phyloP scores from a whole-genome alignment of 2,888 invertebrate species.

The Beris morrisii region DNA sequence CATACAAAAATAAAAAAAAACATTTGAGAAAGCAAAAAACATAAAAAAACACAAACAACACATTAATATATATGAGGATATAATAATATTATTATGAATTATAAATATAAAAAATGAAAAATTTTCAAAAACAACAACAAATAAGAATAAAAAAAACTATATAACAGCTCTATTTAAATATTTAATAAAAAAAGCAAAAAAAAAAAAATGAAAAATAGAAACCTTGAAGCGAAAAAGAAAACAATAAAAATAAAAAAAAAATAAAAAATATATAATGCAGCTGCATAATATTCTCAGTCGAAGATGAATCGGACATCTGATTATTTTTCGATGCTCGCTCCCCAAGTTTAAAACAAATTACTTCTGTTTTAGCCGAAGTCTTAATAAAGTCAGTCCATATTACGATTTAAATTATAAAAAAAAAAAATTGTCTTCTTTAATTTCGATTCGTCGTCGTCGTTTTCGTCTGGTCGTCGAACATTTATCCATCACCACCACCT shows the following conservation, averaged over 20 bases:
- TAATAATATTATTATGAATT: neutral
- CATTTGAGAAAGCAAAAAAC: neutral
- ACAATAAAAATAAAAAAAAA: conserved; percentile 39
- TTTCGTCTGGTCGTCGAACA: no score
- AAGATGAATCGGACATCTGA: conserved; percentile 24
- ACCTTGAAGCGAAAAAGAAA: conserved; percentile 40
- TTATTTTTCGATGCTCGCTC: conserved; percentile 25
- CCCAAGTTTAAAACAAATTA: conserved; percentile 21
- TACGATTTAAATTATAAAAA: no score
- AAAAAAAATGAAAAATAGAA: conserved; percentile 36
- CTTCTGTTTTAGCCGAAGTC: conserved; percentile 17
- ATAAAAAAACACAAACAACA: neutral
- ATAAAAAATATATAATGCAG: conserved; percentile 41
- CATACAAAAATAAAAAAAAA: conserved; percentile 9
- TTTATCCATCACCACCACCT: no score
- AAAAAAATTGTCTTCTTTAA: no score
- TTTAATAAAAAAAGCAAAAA: conserved; percentile 24
- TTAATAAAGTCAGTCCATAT: conserved; percentile 19
- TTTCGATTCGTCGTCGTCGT: no score
- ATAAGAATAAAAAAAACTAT: neutral
- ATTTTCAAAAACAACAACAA: neutral
- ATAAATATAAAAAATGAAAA: conserved; percentile 1
- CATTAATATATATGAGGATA: neutral
- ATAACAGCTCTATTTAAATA: conserved; percentile 32
- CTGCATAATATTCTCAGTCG: conserved; percentile 41